phyloP scores from a whole-genome alignment of 92 coral and sea anemone species.

The Umimayanthus kanabou region DNA sequence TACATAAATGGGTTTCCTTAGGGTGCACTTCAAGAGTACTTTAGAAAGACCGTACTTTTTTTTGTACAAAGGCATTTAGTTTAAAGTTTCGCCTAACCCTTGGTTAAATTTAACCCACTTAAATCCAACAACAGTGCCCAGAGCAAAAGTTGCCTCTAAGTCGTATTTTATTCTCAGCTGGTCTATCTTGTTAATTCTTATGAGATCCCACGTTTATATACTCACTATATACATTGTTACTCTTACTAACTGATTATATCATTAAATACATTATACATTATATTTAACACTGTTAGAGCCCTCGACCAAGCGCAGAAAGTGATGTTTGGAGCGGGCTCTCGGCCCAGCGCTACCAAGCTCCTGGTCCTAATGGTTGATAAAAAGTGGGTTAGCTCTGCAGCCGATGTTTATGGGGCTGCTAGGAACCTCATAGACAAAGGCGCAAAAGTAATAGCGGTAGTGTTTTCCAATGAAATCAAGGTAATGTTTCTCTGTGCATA shows the following conservation, averaged over 20 bases:
- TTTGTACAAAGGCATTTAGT: no score
- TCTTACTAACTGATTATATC: not conserved
- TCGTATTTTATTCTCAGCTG: no score
- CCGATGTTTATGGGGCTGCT: slow-evolving; percentile 27
- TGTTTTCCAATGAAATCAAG: slow-evolving; percentile 11
- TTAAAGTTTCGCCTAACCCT: no score
- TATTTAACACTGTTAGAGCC: not conserved
- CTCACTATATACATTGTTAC: not conserved
- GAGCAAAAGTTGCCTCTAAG: no score
- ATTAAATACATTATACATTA: no score
- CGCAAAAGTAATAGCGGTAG: slow-evolving; percentile 23
- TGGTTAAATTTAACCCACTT: no score
- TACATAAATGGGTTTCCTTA: no score
- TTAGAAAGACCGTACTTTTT: no score
- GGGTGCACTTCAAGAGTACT: no score
- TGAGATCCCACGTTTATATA: no score
- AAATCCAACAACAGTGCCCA: no score
- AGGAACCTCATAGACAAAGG: slow-evolving; percentile 8
- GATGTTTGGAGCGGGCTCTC: slow-evolving; percentile 3
- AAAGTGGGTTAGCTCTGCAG: slow-evolving; percentile 2
- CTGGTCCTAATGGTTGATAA: slow-evolving; percentile 10
- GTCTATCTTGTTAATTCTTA: no score
- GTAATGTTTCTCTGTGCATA: not conserved
- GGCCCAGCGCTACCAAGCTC: not conserved
- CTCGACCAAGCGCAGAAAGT: slow-evolving; percentile 5